Evolutionary conservation across 2,888 invertebrate genomes (phyloP), one percentile per base, ranked within the genome.

Genomic region (Drosophila quinaria): DNA sequence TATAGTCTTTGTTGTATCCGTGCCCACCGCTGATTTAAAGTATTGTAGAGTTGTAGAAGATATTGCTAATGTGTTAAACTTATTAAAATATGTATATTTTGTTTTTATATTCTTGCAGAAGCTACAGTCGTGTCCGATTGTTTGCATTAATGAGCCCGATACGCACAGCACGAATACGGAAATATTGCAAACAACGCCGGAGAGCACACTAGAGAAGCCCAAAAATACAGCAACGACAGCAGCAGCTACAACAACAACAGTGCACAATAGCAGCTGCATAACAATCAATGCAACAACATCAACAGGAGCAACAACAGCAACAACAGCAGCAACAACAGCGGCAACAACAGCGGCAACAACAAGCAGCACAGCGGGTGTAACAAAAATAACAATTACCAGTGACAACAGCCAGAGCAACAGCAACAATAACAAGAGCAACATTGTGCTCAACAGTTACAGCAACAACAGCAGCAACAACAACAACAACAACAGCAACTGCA

Each of bases 81-180:
- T 29, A n/a, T 3, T 3, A n/a, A 41, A 41, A 11, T 1, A 13
- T 5, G 10, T 6, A 6, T 33, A 11, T 4, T 13, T 8, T 62
- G 37, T 22, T 4, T 13, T 37, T 17, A 39, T 6, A 2, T 44
- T 49, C 51, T 93, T 93, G 22, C 94, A 96, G 96, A 95, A 95
- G 86, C 93, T 96, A 66, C 95, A 96, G 89, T 95, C 95, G 94
- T 96, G 95, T 94, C 95, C 95, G 81, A 92, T 92, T 62, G 91
- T 90, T 71, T 92, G 92, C 80, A 90, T 91, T 52, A 90, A 91
- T 81, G 91, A 92, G 70, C 90, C 91, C 54, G 92, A 92, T 74
- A 92, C 91, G 31, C 81, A 91, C 52, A 91, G 92, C 70, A 87
- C 90, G 74, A 91, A 79, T 64, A 91, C 89, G 81, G 92, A 92